These are phyloP conservation scores for Hepsetus odoe DNA, from an alignment of 2,113 vertebrate genomes.

Conservation along the genomic window DNA sequence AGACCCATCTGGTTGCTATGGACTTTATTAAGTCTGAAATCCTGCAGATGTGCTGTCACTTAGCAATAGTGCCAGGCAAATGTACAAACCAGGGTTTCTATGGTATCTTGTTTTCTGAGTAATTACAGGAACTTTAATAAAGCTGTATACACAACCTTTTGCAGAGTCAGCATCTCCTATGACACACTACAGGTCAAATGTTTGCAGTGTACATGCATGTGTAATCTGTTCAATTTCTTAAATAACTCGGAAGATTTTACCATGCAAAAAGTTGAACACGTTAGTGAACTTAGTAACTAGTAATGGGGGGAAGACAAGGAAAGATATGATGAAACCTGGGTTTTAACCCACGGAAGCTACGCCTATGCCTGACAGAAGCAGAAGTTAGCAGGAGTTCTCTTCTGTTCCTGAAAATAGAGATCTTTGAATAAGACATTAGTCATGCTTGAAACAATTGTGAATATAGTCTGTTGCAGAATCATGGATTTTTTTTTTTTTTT, in stretches of 20 bases:
- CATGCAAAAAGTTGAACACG: too few relatives aligned
- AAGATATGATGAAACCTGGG: conserved; percentile 3
- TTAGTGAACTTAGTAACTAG: neutral
- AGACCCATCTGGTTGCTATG: conserved; percentile 25
- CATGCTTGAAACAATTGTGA: too few relatives aligned
- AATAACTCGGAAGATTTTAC: too few relatives aligned
- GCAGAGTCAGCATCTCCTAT: neutral
- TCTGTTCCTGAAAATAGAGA: neutral
- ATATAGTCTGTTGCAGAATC: neutral
- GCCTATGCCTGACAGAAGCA: neutral
- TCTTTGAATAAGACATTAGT: neutral
- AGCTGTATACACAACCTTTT: conserved; percentile 52
- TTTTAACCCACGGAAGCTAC: neutral
- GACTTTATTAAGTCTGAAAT: conserved; percentile 36
- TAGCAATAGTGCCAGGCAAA: conserved; percentile 41
- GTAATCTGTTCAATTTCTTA: neutral
- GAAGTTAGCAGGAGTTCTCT: neutral
- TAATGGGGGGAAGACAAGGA: neutral
- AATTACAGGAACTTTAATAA: conserved; percentile 66
- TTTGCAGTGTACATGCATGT: neutral
- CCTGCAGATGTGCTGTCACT: conserved; percentile 33
- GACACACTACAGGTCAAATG: neutral
- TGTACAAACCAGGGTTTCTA: conserved; percentile 60
- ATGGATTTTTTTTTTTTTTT: neutral
- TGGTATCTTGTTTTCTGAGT: conserved; percentile 56